Base-by-base conservation (phyloP, 1,140 invertebrate genomes). In the Nasonia vitripennis region DNA sequence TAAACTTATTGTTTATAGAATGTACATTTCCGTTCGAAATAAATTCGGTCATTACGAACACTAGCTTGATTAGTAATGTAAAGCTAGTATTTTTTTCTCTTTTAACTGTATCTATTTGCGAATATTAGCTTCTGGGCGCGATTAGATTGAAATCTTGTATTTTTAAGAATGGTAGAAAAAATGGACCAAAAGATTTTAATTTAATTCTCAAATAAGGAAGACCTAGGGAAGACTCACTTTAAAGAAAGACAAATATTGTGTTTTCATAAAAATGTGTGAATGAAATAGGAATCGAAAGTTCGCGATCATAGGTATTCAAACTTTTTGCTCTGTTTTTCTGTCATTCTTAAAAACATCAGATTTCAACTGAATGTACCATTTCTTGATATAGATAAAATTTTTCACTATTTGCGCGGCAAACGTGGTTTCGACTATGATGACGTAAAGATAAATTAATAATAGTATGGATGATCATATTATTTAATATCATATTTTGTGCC, bases 1-100 rank as follows among this genome's bases (percentile, higher is more conserved):
- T 62, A 62, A 62, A 62, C 55, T 62, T 62, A 62, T 62, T 62
- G 55, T 62, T 62, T 62, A 62, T 62, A 62, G 20, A 62, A 62
- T 62, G 55, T 62, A 62, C 55, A 62, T 62, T 62, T 62, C 4
- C n/a, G 55, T 62, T 62, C 17, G 20, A 62, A 62, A 5, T n/a
- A 62, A 2, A n/a, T n/a, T 62, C 20, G 20, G n/a, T 62, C 20
- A 62, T 20, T 62, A n/a, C 17, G 20, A 62, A 62, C 55, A 62
- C 1, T 62, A 62, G 5, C 55, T 62, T 62, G 1, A 62, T n/a
- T 20, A n/a, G 3, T 6, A n/a, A 20, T n/a, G 55, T 55, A 55
- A 20, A 55, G 17, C 17, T 62, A n/a, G 55, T 62, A n/a, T 62
- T 14, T 62, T 62, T 62, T 62, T 62, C 20, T 62, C 17, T 17